Evolutionary conservation across 2,888 invertebrate genomes (phyloP), one percentile per base, ranked within the genome.

Genomic region (Caenorhabditis virilis): DNA sequence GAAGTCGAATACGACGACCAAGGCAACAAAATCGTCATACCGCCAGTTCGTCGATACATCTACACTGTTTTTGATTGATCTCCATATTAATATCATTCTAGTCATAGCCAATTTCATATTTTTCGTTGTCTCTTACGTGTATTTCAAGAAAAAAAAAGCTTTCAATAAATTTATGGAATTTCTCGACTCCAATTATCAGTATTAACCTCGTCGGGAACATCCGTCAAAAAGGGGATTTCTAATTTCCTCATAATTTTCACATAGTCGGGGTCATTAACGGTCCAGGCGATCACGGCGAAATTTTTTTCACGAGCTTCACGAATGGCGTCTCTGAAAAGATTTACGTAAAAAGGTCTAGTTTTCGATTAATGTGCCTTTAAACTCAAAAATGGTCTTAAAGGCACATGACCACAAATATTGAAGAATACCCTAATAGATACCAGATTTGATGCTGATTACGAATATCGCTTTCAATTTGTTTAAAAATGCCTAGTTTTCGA

Each of bases 1-100:
- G 42, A 18, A 22, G 56, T 59, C n/a, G 70, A 71, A 36, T 61
- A 66, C 38, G 67, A 68, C 42, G 70, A 71, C 33, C 25, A 58
- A n/a, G 70, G 70, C 33, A 62, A 62, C 42, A 62, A 62, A 26
- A 58, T 69, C 11, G 56, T 60, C 0, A 39, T 45, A 15, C 72
- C 69, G 23, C 59, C 62, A 1, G 55, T 62, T 33, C 48, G 59
- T 20, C 49, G 72, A 33, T 76, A 76, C 58, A 76, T 76, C 50
- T 76, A 76, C 42, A 76, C 76, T 15, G 72, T 76, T 46, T 76
- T 72, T 36, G 76, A 76, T 59, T 76, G 58, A 51, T 20, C 7
- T 23, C 23, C 4, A 13, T 42, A n/a, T 20, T 15, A 36, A 36
- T 36, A 15, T n/a, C n/a, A n/a, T n/a, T n/a, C n/a, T n/a, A n/a